Conservation (phyloP, 37 sponge, comb jelly and placozoan genomes). For the Eunapius fragilis region DNA sequence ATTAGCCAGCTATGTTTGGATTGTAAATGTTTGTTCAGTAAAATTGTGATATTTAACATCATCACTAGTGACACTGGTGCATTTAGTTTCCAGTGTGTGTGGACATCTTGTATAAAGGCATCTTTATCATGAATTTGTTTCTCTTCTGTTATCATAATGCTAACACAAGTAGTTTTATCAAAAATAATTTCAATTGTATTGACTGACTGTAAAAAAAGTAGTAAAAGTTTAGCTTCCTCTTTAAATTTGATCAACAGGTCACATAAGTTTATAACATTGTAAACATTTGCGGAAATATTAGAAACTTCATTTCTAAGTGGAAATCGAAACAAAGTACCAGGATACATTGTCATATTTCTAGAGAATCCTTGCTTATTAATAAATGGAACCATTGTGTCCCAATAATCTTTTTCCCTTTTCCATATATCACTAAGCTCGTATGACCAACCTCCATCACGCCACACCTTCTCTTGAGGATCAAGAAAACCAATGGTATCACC, state of each 20-base stretch:
- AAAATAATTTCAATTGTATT: slow-evolving; percentile 21
- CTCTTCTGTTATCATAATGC: too few relatives aligned
- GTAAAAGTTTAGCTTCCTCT: slow-evolving; percentile 45
- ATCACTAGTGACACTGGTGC: background rate
- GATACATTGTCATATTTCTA: background rate
- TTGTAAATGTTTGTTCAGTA: background rate
- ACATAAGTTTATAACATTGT: slow-evolving; percentile 6
- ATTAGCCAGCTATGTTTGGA: slow-evolving; percentile 27
- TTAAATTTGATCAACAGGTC: slow-evolving; percentile 25
- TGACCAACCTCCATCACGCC: slow-evolving; percentile 17
- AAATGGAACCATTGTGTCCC: slow-evolving; percentile 33
- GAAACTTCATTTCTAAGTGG: slow-evolving; percentile 57
- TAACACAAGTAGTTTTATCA: too few relatives aligned
- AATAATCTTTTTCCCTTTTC: background rate
- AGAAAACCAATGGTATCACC: slow-evolving; percentile 55
- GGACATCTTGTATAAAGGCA: background rate
- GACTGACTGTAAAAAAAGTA: slow-evolving; percentile 61
- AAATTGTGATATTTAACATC: background rate
- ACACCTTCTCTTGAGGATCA: slow-evolving; percentile 71
- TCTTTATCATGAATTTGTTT: too few relatives aligned
- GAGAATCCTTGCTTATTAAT: slow-evolving; percentile 39
- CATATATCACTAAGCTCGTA: too few relatives aligned
- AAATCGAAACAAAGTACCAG: slow-evolving; percentile 77
- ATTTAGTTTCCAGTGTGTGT: background rate
- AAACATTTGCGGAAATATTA: slow-evolving; percentile 33